Evolutionary conservation across 2,888 invertebrate species (phyloP).

Genomic region (Mantis religiosa): DNA sequence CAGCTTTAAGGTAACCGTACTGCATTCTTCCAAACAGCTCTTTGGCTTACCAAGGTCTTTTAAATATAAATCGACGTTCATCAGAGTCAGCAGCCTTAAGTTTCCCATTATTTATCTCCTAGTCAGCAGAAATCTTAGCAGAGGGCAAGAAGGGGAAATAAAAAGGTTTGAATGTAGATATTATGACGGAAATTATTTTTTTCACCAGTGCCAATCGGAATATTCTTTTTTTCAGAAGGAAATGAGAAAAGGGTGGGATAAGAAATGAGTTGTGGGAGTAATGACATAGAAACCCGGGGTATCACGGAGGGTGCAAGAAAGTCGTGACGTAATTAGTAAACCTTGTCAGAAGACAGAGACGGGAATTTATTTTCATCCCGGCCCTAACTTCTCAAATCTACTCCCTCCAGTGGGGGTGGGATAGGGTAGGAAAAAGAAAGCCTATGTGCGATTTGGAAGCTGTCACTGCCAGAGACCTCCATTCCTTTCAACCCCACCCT

Average conservation of each 20-base stretch:
- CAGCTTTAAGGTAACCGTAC: no score
- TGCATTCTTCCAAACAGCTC: no score
- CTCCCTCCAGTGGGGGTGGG: not conserved
- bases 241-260: constrained; percentile 25
- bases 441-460: constrained; percentile 28
- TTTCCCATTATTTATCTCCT: not conserved
- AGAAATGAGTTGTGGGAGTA: constrained; percentile 22
- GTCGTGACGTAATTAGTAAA: constrained; percentile 27
- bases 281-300: constrained; percentile 22
- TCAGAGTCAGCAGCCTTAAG: no score
- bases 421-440: not conserved
- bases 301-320: constrained; percentile 12
- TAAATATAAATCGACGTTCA: no score
- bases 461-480: constrained; percentile 29
- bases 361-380: constrained; percentile 24
- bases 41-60: no score
- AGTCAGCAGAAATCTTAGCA: not conserved
- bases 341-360: constrained; percentile 27
- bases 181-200: constrained; percentile 30
- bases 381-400: not conserved
- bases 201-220: constrained; percentile 24
- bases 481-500: constrained; percentile 4
- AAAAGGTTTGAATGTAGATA: constrained; percentile 21
- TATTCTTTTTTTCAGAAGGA: constrained; percentile 23
- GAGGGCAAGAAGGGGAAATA: not conserved